Evolutionary conservation across 1,140 invertebrate species (phyloP), one percentile per base, ranked within the genome.

Genomic region (Achroia grisella): DNA sequence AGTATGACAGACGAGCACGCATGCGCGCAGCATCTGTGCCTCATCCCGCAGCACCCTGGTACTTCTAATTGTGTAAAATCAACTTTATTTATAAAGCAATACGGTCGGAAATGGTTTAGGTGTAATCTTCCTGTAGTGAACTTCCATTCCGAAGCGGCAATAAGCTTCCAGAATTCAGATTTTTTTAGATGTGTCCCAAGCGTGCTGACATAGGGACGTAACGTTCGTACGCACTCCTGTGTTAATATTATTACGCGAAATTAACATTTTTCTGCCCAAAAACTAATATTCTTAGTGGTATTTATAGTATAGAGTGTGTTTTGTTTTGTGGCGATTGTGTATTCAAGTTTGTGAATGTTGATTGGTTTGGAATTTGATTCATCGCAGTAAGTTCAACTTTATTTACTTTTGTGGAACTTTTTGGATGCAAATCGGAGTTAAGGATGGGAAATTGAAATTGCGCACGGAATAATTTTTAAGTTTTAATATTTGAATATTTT

Each of bases 1-100:
- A 68, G 64, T 66, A 42, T 29, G 31, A 13, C 39, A 66, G 62
- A 23, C n/a, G n/a, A n/a, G n/a, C 65, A 62, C 79, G 79, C 79
- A 83, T 83, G 79, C 79, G 79, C 74, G 62, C 73, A 77, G 73
- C 76, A 79, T 83, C 79, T 80, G 75, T 79, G 64, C 65, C 60
- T 64, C 57, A 63, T 66, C 71, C 70, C 63, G 66, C 75, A 65
- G 71, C 74, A 70, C 14, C 33, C 35, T 23, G 10, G 6, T 23
- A 6, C 17, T 23, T 23, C 2, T 23, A 23, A 3, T 23, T 23
- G 2, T 23, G 17, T 23, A 23, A 23, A 3, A 23, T 23, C 17
- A 6, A 23, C 17, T 23, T 23, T 23, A 23, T 2, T 2, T 6
- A 6, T 23, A 6, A 23, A 23, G 6, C 2, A 2, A 41, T 64